Conservation (phyloP, 2,888 invertebrate genomes). For the Alcis repandata region DNA sequence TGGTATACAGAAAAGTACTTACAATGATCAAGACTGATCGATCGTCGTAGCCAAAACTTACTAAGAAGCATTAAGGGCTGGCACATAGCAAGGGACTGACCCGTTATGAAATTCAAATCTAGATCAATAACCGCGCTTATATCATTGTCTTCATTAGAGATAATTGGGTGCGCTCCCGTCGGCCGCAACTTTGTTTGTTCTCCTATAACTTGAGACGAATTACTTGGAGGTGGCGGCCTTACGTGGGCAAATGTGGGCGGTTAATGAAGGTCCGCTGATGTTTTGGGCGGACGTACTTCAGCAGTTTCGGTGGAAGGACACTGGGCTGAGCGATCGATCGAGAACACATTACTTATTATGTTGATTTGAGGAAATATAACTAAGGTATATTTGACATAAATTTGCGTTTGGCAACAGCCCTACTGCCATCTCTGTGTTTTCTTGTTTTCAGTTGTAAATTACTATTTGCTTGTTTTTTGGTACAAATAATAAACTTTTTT, state of each 20-base stretch:
- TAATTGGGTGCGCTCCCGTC: constrained; percentile 86
- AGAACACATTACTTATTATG: constrained; percentile 11
- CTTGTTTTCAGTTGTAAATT: no score
- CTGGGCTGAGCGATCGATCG: constrained; percentile 23
- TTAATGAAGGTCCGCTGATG: constrained; percentile 45
- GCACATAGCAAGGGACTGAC: constrained; percentile 84
- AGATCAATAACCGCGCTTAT: constrained; percentile 87
- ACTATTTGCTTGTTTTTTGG: no score
- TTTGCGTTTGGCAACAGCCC: neutral
- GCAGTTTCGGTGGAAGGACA: constrained; percentile 32
- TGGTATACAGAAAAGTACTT: constrained; percentile 46
- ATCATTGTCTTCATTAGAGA: constrained; percentile 88
- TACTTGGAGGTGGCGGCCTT: constrained; percentile 71
- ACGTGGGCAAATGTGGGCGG: constrained; percentile 46
- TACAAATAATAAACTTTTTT: no score
- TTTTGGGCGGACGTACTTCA: constrained; percentile 43
- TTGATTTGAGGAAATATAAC: neutral
- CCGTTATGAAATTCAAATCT: constrained; percentile 87
- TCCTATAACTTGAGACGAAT: constrained; percentile 85
- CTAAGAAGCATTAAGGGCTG: constrained; percentile 85
- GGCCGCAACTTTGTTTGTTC: constrained; percentile 84
- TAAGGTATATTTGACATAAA: neutral
- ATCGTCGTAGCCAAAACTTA: constrained; percentile 69
- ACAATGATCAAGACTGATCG: constrained; percentile 62
- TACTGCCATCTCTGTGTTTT: neutral